Evolutionary conservation across 1,140 invertebrate species (phyloP).

Genomic region (Caenorhabditis inopinata): DNA sequence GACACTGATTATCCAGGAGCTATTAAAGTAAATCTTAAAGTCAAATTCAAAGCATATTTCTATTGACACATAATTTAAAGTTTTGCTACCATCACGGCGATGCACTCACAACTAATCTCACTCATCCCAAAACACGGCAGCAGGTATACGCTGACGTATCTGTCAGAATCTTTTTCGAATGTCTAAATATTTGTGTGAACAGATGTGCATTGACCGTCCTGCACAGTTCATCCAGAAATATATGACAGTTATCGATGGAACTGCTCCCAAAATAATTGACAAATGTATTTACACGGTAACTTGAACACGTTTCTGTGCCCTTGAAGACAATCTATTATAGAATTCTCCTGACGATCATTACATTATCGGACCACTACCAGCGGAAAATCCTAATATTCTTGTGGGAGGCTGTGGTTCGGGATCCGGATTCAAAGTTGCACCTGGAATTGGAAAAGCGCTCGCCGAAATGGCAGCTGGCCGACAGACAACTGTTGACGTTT

Average conservation of each 20-base stretch:
- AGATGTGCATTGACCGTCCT: slow-evolving; percentile 29
- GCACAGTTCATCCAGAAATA: slow-evolving; percentile 26
- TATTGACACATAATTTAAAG: background rate
- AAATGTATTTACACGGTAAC: slow-evolving; percentile 40
- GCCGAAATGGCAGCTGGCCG: slow-evolving; percentile 40
- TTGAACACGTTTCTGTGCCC: too few relatives aligned
- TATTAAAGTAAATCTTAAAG: slow-evolving; percentile 4
- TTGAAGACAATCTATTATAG: background rate
- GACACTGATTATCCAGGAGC: slow-evolving; percentile 33
- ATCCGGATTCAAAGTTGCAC: slow-evolving; percentile 41
- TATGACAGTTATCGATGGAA: slow-evolving; percentile 22
- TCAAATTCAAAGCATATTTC: background rate
- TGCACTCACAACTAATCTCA: background rate
- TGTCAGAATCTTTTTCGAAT: background rate
- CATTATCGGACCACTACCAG: slow-evolving; percentile 34
- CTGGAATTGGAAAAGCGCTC: slow-evolving; percentile 37
- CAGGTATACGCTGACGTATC: too few relatives aligned
- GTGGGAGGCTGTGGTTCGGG: slow-evolving; percentile 37
- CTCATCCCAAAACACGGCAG: background rate
- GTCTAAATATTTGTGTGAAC: background rate
- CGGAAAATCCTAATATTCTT: slow-evolving; percentile 22
- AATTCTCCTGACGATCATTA: slow-evolving; percentile 26
- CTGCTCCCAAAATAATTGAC: background rate
- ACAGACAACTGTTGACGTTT: slow-evolving; percentile 38
- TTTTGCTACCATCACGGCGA: slow-evolving; percentile 36